Evolutionary conservation across 2,113 vertebrate species (phyloP), one percentile per base, ranked within the genome.

Genomic region (Chrysochloris asiatica): DNA sequence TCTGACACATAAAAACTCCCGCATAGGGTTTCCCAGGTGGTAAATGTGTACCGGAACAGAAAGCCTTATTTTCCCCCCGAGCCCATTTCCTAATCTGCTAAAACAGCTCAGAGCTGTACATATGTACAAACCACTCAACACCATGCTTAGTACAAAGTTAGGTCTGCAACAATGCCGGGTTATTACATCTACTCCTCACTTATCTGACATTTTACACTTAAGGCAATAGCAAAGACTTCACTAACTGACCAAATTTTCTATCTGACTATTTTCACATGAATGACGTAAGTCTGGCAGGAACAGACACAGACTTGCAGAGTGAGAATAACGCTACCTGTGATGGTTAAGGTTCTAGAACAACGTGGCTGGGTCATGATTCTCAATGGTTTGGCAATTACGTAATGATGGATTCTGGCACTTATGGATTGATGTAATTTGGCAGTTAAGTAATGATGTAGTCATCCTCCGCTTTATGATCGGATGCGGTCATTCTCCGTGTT

Each of bases 21-120:
- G n/a, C n/a, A n/a, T n/a, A n/a, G n/a, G n/a, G n/a, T n/a, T n/a
- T n/a, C n/a, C n/a, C n/a, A n/a, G n/a, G n/a, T n/a, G n/a, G n/a
- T n/a, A n/a, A n/a, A n/a, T n/a, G n/a, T n/a, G n/a, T n/a, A n/a
- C n/a, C n/a, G n/a, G n/a, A n/a, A n/a, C n/a, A n/a, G n/a, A n/a
- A n/a, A n/a, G n/a, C n/a, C n/a, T n/a, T n/a, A n/a, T n/a, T n/a
- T n/a, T n/a, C n/a, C n/a, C n/a, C n/a, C n/a, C n/a, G n/a, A n/a
- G n/a, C n/a, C n/a, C 3, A n/a, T 69, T 93, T 93, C 36, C 10
- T 95, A 43, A 77, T 92, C 43, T 89, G 75, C 54, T 54, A 84
- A 93, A 88, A 86, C 43, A 11, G 82, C 38, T 89, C 65, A 87
- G 48, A 87, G 24, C 17, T 76, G 9, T 61, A n/a, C n/a, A n/a